These are phyloP conservation scores for Oreochromis tanganicae DNA, from an alignment of 2,113 vertebrate genomes.

Conservation along the genomic window DNA sequence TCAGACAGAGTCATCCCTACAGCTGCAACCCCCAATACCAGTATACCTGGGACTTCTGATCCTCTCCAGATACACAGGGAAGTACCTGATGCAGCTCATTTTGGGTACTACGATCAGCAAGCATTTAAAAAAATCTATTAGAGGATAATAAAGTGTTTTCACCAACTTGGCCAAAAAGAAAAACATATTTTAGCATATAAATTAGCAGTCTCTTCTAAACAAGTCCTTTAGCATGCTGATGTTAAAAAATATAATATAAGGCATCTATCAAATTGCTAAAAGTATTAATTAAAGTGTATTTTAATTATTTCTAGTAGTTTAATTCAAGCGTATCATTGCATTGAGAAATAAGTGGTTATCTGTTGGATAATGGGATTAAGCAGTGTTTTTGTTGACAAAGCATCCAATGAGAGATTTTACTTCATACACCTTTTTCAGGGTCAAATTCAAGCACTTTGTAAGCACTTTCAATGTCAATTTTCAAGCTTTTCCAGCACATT, in stretches of 20 bases:
- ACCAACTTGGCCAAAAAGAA: not conserved
- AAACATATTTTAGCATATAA: not conserved
- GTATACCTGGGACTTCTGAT: not conserved
- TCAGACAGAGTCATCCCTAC: not conserved
- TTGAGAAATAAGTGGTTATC: no score
- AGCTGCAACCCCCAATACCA: not conserved
- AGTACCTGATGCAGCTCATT: not conserved
- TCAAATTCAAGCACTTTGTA: no score
- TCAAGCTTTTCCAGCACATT: no score
- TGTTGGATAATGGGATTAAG: not conserved
- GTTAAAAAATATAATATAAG: not conserved
- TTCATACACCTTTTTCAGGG: no score
- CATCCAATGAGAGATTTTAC: no score
- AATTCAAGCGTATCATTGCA: not conserved
- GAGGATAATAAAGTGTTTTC: not conserved
- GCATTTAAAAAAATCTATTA: not conserved
- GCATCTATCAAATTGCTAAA: fast-evolving
- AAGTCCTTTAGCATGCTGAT: not conserved
- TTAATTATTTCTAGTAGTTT: fast-evolving
- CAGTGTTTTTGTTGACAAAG: not conserved
- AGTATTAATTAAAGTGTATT: fast-evolving
- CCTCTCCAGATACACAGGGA: not conserved
- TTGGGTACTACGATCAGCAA: fast-evolving
- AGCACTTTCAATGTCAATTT: no score
- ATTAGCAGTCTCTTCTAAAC: fast-evolving